A percentile compares a stretch with the other conserved stretches of the same genome.
Conservation (phyloP, 2,797 vertebrate species). For the Macropodus opercularis region DNA sequence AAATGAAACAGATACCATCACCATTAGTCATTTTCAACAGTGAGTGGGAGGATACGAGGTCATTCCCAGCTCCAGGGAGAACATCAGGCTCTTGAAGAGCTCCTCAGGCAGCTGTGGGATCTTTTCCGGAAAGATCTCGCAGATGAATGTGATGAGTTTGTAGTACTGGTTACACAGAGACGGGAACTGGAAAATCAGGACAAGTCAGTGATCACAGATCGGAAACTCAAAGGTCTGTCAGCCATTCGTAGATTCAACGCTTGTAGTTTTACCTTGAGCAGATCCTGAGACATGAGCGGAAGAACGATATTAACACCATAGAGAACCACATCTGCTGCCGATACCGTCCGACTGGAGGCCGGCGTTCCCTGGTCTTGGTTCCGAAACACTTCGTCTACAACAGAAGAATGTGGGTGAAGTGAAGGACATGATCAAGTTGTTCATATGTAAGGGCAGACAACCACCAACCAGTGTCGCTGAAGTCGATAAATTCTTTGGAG, state of each 20-base stretch:
- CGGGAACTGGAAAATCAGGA: conserved; percentile 88
- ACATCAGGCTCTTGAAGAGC: conserved; percentile 99
- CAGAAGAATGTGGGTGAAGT: not conserved
- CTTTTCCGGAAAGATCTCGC: conserved; percentile 99
- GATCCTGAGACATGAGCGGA: conserved; percentile 98
- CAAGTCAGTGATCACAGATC: not conserved
- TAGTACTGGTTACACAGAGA: conserved; percentile 99
- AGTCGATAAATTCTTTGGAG: conserved; percentile 99
- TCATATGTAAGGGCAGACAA: not conserved
- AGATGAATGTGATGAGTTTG: conserved; percentile 99
- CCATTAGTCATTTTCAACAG: not conserved
- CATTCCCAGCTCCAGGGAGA: conserved; percentile 97
- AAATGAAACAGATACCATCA: too few relatives aligned
- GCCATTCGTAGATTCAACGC: not conserved
- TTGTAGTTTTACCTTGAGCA: conserved; percentile 88
- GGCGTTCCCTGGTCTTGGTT: conserved; percentile 92
- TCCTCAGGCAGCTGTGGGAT: conserved; percentile 98
- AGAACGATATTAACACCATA: conserved; percentile 97
- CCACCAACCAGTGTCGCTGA: conserved; percentile 93
- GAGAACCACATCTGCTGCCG: conserved; percentile 96
- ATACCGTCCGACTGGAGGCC: conserved; percentile 88
- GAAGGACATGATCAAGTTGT: too few relatives aligned
- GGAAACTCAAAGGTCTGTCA: too few relatives aligned
- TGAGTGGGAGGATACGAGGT: conserved; percentile 92
- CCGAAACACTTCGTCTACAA: conserved; percentile 93